Percentiles rank a stretch among this genome's conserved stretches.
Evolutionary conservation across 2,888 invertebrate species (phyloP).

Genomic region (Empis stercorea): DNA sequence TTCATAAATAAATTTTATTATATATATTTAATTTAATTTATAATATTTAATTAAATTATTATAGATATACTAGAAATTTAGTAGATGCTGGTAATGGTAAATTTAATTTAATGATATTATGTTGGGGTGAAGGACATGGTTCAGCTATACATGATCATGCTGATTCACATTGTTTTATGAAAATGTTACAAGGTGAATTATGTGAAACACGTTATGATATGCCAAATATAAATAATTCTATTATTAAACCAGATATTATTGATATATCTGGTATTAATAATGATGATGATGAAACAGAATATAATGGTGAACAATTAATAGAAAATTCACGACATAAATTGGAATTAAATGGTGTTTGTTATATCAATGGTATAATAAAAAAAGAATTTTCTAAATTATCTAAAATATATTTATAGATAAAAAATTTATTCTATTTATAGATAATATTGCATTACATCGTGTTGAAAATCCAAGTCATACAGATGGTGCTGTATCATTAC

Average conservation of each 20-base stretch:
- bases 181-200: slow-evolving; percentile 55
- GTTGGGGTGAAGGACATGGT: slow-evolving; percentile 94
- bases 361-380: slow-evolving; percentile 76
- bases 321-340: slow-evolving; percentile 54
- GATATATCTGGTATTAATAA: slow-evolving; percentile 15
- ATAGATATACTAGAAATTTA: slow-evolving; percentile 87
- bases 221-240: slow-evolving; percentile 3
- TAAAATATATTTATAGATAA: background rate
- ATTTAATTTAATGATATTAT: slow-evolving; percentile 94
- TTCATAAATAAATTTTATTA: too few species aligned
- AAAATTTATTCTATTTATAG: slow-evolving; percentile 41
- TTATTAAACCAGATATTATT: slow-evolving; percentile 4
- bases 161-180: slow-evolving; percentile 96
- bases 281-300: slow-evolving; percentile 22
- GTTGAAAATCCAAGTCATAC: slow-evolving; percentile 88
- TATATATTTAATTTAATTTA: slow-evolving; percentile 1
- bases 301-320: slow-evolving; percentile 42
- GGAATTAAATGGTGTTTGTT: slow-evolving; percentile 69
- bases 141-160: slow-evolving; percentile 95
- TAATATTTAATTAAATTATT: slow-evolving; percentile 14
- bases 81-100: slow-evolving; percentile 94
- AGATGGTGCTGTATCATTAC: slow-evolving; percentile 81
- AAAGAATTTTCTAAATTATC: background rate
- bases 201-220: background rate
- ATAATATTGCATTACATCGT: slow-evolving; percentile 86